Conservation (phyloP, 2,797 vertebrate genomes). For the Manis pentadactyla region DNA sequence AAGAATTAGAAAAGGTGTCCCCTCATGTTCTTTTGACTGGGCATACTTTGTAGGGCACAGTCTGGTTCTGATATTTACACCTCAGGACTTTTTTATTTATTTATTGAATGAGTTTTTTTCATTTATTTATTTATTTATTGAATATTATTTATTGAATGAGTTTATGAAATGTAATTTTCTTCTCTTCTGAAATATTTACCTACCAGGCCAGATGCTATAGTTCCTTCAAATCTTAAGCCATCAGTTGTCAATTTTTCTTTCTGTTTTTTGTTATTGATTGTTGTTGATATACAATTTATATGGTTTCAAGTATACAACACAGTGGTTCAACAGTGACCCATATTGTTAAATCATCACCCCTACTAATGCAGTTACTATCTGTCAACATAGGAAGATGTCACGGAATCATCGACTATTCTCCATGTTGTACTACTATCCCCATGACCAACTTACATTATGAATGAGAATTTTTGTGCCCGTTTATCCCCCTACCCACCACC, state of each 20-base stretch:
- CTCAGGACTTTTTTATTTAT: not conserved
- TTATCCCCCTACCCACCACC: no score
- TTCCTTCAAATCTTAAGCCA: not conserved
- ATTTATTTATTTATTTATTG: not conserved
- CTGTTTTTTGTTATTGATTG: no score
- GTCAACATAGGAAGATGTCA: no score
- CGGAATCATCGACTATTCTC: no score
- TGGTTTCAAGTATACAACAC: no score
- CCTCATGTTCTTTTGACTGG: not conserved
- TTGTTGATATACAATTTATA: no score
- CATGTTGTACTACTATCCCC: no score
- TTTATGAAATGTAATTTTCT: not conserved
- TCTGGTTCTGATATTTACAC: not conserved
- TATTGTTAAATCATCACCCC: no score
- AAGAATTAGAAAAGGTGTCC: not conserved
- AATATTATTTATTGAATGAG: not conserved
- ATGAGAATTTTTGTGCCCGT: no score
- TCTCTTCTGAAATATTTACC: not conserved
- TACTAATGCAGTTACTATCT: no score
- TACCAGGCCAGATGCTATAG: not conserved
- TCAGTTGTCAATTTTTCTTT: not conserved
- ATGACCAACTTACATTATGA: no score
- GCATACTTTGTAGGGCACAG: not conserved
- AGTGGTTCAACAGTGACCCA: no score
- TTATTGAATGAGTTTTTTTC: conserved; percentile 17